Base-by-base conservation (phyloP, 2,888 invertebrate species). In the Limnephilus marmoratus region DNA sequence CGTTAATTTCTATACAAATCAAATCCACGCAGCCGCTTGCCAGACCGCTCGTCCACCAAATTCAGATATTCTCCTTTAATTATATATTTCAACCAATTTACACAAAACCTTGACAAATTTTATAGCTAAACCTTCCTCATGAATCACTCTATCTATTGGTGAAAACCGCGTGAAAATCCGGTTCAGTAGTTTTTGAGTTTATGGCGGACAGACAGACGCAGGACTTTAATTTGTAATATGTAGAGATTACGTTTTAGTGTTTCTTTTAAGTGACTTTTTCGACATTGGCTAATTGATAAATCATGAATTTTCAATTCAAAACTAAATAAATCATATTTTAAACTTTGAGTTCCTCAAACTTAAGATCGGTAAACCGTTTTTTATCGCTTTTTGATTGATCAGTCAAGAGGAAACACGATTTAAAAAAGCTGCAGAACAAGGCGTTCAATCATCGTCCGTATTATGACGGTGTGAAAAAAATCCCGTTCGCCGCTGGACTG, bases 371-470 rank as follows among this genome's bases (percentile, higher is more conserved):
- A 68, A 68, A 68, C 24, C 68, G 68, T 68, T 68, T 68, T 53
- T 68, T 68, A 68, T 68, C 68, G 24, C n/a, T 68, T 68, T 68
- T 68, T 68, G 68, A 68, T 68, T 68, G 68, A n/a, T 68, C 68
- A 68, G 68, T 68, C 68, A 68, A 68, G 68, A 24, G 68, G 68
- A 68, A 68, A 68, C n/a, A 68, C 68, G 68, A 68, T 68, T 7
- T 12, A 82, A 83, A 83, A 37, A 41, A 85, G n/a, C 85, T 85
- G n/a, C 34, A 41, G 34, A 85, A 37, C 85, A 34, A 31, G 83
- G 41, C 37, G 34, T 85, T 85, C 41, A 3, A 41, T 31, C 37
- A 85, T 85, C 31, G 41, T 37, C 41, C n/a, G 41, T n/a, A 31
- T 34, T 82, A 82, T n/a, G 68, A 24, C n/a, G 68, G 68, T 68